Conservation (phyloP, 2,113 vertebrate genomes). For the Tupaia tana region DNA sequence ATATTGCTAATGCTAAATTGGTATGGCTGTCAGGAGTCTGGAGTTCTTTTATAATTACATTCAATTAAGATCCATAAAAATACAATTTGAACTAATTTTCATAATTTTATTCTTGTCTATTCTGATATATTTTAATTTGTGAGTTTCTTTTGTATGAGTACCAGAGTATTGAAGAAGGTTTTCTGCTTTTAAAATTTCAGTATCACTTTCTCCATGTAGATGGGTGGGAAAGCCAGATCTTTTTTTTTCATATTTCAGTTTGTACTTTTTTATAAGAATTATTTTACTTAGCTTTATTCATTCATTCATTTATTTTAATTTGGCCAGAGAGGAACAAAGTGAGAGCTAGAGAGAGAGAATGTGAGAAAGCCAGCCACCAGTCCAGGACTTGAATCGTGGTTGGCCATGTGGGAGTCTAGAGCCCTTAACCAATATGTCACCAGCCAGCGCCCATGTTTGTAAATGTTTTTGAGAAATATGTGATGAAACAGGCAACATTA, state of each 20-base stretch:
- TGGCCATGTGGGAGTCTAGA: no score
- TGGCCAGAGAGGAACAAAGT: no score
- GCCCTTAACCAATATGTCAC: no score
- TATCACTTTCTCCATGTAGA: background rate
- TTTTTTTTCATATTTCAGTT: background rate
- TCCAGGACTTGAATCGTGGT: no score
- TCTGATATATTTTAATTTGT: background rate
- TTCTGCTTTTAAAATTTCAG: background rate
- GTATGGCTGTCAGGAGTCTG: background rate
- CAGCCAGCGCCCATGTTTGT: no score
- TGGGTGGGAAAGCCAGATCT: background rate
- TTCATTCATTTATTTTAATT: no score
- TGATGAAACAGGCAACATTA: no score
- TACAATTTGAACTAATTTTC: background rate
- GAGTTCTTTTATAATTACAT: background rate
- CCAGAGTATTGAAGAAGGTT: background rate
- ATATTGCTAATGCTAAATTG: background rate
- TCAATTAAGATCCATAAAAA: slow-evolving; percentile 28
- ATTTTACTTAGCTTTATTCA: no score
- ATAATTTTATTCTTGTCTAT: background rate
- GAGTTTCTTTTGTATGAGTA: background rate
- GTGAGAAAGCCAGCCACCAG: no score
- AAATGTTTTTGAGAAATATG: background rate
- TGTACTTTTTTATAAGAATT: background rate
- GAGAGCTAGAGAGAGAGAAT: no score